Conservation (phyloP, 2,797 vertebrate genomes). For the Sciurus carolinensis region DNA sequence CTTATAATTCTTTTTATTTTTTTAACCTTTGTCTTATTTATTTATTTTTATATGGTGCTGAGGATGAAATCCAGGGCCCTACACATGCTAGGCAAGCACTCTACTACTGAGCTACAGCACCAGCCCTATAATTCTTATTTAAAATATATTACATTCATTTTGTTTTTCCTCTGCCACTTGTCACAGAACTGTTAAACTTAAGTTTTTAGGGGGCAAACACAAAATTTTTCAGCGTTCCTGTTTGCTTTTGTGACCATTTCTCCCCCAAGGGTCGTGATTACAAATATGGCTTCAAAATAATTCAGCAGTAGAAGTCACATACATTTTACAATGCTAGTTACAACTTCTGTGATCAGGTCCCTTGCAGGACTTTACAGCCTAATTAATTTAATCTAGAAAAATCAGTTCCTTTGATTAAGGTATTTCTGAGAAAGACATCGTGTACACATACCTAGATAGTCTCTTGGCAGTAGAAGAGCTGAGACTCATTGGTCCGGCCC, state of each 20-base stretch:
- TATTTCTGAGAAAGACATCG: neutral
- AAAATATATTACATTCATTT: constrained; percentile 15
- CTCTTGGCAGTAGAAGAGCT: neutral
- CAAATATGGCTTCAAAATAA: constrained; percentile 29
- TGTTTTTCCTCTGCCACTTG: constrained; percentile 19
- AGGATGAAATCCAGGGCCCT: too few species aligned
- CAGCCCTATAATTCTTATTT: constrained; percentile 38
- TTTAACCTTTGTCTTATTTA: too few species aligned
- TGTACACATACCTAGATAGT: neutral
- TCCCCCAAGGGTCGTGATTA: neutral
- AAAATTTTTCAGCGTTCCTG: constrained; percentile 4
- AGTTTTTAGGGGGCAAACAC: neutral
- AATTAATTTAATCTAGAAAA: constrained; percentile 34
- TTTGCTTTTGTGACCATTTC: constrained; percentile 35
- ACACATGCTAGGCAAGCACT: too few species aligned
- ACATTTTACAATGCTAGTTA: constrained; percentile 36
- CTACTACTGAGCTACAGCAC: too few species aligned
- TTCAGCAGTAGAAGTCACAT: constrained; percentile 40
- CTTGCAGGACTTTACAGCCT: neutral
- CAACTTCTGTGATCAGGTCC: constrained; percentile 26
- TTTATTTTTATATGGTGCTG: too few species aligned
- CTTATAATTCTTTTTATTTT: constrained; percentile 17
- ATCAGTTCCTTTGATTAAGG: neutral
- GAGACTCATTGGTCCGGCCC: neutral
- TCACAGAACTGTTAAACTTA: constrained; percentile 31